Base-by-base conservation (phyloP, 2,113 vertebrate species). In the Lasiurus cinereus region DNA sequence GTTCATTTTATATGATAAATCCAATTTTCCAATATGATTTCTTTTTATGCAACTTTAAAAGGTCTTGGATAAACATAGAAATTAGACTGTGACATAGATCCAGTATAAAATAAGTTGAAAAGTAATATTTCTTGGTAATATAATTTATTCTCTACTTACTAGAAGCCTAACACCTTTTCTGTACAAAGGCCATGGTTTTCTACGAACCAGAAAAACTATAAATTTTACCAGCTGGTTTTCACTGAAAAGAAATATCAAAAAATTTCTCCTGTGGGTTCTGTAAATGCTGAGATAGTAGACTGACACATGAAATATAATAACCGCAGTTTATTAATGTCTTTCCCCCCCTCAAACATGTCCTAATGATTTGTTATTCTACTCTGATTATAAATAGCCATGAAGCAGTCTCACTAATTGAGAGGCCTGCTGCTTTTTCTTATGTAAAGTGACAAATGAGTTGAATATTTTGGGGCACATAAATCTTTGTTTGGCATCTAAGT, bases 201-300 rank as follows among this genome's bases (percentile, higher is more conserved):
- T 93, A 29, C 89, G 80, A 97, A 64, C 29, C 62, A 78, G 88
- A 93, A 77, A 86, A 85, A 56, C 94, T 96, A 11, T 87, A 97
- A 72, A 92, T 92, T 91, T 97, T 96, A 92, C 85, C 92, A 93
- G 52, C 86, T 97, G 52, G 70, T 87, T 97, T 97, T 87, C 82
- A 96, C 27, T 56, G 70, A 82, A 85, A 89, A 83, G 73, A 94
- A 97, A 66, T 70, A 80, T 88, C 12, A 85, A 2, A 92, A 72
- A 87, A 96, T 97, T 95, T 16, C n/a, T 97, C 88, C 72, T 93
- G 18, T 90, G 66, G 89, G 74, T 29, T 73, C 56, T 92, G 27
- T 96, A 95, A 97, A 94, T 92, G 54, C 4, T 88, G 56, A 22
- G 48, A 93, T 84, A 96, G 64, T 93, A 66, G 90, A 97, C 96